Base-by-base conservation (phyloP, 2,888 invertebrate species). In the Mythimna ferrago region DNA sequence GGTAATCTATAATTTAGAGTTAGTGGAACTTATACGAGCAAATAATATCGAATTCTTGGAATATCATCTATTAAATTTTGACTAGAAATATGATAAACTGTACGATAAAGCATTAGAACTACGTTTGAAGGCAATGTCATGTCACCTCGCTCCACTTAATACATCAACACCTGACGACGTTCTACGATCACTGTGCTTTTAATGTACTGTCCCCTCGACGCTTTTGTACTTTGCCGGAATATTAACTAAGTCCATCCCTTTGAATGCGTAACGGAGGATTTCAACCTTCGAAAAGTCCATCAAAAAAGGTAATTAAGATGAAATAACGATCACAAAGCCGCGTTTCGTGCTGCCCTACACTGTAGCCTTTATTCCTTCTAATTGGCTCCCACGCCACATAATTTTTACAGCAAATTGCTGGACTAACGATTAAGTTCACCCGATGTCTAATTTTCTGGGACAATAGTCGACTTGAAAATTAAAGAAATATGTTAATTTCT, bases 401-500 rank as follows among this genome's bases (percentile, higher is more conserved):
- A 93, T 93, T 93, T 92, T 93, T 91, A 90, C 90, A 92, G 89
- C 89, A 94, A 94, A 94, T 94, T 93, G 91, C 90, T 88, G 88
- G 89, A 82, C 90, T 89, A 91, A 90, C 91, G 91, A 93, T 93
- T 93, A 93, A 90, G 87, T 91, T 91, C 91, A 92, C 90, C 89
- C 92, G 87, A 92, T 92, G 92, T 93, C 93, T 92, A 94, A 96
- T 94, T 94, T 93, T 92, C 91, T 92, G 92, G 92, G 94, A 95
- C 95, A 95, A 94, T 94, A 93, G 94, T 91, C 91, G 89, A 90
- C 90, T 92, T 90, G 80, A 87, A 91, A 93, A 93, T 95, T 94
- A 93, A 93, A 94, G 92, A 94, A 94, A 95, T 95, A 95, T 96
- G 95, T 92, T 93, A 96, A 96, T 95, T 93, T 85, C 86, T 83